Base-by-base conservation (phyloP, 1,140 invertebrate genomes). In the Aethina tumida region DNA sequence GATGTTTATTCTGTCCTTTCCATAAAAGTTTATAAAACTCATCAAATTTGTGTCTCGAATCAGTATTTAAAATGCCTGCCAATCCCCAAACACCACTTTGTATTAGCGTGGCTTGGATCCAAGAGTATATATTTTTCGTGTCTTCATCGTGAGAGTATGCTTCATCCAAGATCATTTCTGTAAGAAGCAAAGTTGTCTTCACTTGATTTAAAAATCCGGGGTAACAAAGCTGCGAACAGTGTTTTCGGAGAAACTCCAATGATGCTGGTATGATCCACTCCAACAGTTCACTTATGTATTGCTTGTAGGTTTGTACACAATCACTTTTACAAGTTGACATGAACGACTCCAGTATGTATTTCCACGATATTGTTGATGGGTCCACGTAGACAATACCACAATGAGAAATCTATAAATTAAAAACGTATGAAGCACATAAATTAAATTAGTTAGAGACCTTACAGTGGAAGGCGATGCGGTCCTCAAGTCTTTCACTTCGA, bases 351-450 rank as follows among this genome's bases (percentile, higher is more conserved):
- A 85, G 69, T 45, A 81, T 71, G 3, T 77, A 67, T 25, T 59
- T 58, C 69, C 76, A 81, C 2, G 77, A 77, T 9, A 91, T 59
- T 2, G 74, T 75, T 1, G 64, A 56, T 0, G 84, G 77, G 53
- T 91, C 84, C 65, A 93, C 79, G 57, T 92, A 93, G 44, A 95
- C 88, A 81, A 94, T 91, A 24, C 87, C 86, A 63, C 89, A 94
- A 9, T 88, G 73, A 20, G 86, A 87, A 5, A 60, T 40, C 54
- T 56, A 13, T 16, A 50, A 54, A 31, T 39, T 21, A 39, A 34
- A 5, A 19, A 18, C 19, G 7, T 1, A 19, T 16, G 25, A 29
- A 29, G 15, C 6, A 26, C 6, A 26, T 20, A 19, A 9, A 1
- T 4, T 22, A 35, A 20, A 27, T 15, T 31, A 12, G 39, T 15